Evolutionary conservation across 2,888 invertebrate species (phyloP).

Genomic region (Palloptera scutellata): DNA sequence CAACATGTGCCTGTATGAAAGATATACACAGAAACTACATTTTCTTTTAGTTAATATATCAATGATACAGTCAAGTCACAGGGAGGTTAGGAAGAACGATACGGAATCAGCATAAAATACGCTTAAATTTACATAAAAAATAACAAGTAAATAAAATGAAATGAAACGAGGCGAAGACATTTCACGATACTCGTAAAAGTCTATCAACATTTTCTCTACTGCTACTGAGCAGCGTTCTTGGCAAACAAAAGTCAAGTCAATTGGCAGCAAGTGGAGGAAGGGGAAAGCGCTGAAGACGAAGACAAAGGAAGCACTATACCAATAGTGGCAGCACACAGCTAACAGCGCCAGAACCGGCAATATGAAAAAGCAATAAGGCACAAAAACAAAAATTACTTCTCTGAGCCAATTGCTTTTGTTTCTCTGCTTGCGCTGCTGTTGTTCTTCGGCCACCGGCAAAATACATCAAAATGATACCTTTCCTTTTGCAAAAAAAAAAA

Average conservation of each 20-base stretch:
- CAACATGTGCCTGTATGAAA: conserved; percentile 15
- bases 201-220: conserved; percentile 16
- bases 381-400: not conserved
- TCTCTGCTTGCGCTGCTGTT: conserved; percentile 8
- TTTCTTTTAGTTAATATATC: no score
- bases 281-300: not conserved
- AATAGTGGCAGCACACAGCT: conserved; percentile 2
- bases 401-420: conserved; percentile 20
- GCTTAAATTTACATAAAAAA: conserved; percentile 53
- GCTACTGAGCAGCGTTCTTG: not conserved
- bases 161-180: not conserved
- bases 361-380: conserved; percentile 5
- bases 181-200: conserved; percentile 19
- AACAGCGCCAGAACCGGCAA: conserved; percentile 9
- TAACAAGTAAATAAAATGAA: conserved; percentile 40
- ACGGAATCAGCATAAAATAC: conserved; percentile 49
- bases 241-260: not conserved
- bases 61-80: no score
- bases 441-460: conserved; percentile 25
- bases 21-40: not conserved
- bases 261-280: not conserved
- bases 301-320: not conserved
- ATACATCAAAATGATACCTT: conserved; percentile 34
- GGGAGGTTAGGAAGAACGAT: conserved; percentile 6
- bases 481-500: conserved; percentile 13